A percentile compares a stretch with the other conserved stretches of the same genome.
These are phyloP conservation scores for Cataglyphis hispanica DNA, from an alignment of 1,140 invertebrate species.

Conservation along the genomic window DNA sequence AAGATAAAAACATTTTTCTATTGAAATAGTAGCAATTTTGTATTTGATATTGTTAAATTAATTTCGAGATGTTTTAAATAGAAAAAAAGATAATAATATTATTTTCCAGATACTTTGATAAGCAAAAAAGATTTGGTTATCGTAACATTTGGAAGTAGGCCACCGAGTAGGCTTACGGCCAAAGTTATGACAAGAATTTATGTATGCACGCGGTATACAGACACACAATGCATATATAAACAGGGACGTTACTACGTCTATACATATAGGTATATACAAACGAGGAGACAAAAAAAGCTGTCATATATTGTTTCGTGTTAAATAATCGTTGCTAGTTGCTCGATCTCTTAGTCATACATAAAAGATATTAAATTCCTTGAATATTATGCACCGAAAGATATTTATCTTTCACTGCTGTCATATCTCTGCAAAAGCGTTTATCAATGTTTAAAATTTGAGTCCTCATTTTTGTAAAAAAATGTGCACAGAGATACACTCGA, in stretches of 20 bases:
- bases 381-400: not conserved
- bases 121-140: constrained; percentile 1
- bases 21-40: not conserved
- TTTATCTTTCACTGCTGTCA: not conserved
- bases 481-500: not conserved
- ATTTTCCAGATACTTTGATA: not conserved
- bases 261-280: not conserved
- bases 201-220: constrained; percentile 42
- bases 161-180: constrained; percentile 37
- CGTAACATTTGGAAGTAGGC: constrained; percentile 57
- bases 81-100: not conserved
- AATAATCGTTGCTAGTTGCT: not conserved
- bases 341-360: not conserved
- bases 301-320: not conserved
- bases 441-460: not conserved
- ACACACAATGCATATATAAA: constrained; percentile 14
- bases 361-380: not conserved
- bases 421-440: not conserved
- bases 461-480: not conserved
- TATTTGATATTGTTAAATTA: not conserved
- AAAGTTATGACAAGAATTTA: constrained; percentile 56
- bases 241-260: constrained; percentile 1
- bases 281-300: constrained; percentile 1
- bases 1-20: not conserved
- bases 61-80: not conserved